phyloP scores from a whole-genome alignment of 2,113 vertebrate genomes.

The Saimiri boliviensis region DNA sequence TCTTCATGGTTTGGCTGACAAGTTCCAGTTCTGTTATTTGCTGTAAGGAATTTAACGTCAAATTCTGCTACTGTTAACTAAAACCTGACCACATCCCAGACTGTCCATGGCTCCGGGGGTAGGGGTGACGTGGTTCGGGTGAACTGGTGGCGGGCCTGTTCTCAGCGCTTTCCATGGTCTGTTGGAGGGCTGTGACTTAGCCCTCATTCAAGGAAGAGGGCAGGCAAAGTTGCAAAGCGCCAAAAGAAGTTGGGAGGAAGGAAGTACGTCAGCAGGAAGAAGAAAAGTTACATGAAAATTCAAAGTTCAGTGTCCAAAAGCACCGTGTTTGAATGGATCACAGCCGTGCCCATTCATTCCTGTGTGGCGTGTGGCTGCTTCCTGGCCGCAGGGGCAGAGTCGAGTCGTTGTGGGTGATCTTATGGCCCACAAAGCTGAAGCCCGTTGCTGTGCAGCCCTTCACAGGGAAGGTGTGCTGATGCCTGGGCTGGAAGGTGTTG shows the following conservation, averaged over 20 bases:
- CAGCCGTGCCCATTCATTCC: not conserved
- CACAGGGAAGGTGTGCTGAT: not conserved
- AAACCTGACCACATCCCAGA: not conserved
- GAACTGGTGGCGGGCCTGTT: not conserved
- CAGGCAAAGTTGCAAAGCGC: not conserved
- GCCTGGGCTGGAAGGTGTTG: not conserved
- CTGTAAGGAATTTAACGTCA: not conserved
- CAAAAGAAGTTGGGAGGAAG: not conserved
- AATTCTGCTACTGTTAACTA: not conserved
- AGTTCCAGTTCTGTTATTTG: not conserved
- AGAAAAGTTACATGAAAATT: not conserved
- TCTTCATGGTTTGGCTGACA: not conserved
- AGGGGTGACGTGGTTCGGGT: not conserved
- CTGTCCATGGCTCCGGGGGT: not conserved
- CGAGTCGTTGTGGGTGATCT: rapidly evolving
- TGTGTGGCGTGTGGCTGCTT: not conserved
- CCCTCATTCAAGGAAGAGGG: not conserved
- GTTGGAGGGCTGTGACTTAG: not conserved
- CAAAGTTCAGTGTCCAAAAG: not conserved
- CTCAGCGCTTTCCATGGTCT: not conserved
- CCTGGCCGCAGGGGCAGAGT: not conserved
- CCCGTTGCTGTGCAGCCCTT: not conserved
- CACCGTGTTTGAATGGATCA: not conserved
- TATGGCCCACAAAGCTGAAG: not conserved
- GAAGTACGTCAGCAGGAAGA: not conserved